Evolutionary conservation across 1,140 invertebrate species (phyloP).

Genomic region (Drosophila subpulchrella): DNA sequence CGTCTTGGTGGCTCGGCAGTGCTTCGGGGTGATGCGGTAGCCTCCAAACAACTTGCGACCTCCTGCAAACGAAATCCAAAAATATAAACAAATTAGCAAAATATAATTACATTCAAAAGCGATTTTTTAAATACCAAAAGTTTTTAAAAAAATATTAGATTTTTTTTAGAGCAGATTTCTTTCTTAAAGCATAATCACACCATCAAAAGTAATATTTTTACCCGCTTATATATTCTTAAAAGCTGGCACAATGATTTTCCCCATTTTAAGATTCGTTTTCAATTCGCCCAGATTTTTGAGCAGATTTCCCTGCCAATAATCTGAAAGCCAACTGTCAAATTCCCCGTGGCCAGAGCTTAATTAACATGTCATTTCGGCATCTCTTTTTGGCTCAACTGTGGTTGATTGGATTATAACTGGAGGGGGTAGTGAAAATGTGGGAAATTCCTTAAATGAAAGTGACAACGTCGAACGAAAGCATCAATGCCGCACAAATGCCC

Average conservation of each 20-base stretch:
- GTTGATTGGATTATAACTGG: slow-evolving; percentile 54
- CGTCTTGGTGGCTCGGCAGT: slow-evolving; percentile 88
- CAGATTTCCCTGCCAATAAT: slow-evolving; percentile 21
- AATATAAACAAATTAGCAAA: not conserved
- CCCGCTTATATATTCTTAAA: not conserved
- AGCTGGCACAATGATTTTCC: too few relatives aligned
- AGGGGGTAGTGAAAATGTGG: slow-evolving; percentile 62
- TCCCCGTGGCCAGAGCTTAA: slow-evolving; percentile 26
- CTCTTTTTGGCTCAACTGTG: slow-evolving; percentile 61
- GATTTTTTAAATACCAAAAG: too few relatives aligned
- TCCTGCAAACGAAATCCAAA: slow-evolving; percentile 84
- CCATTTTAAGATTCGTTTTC: not conserved
- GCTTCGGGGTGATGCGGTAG: slow-evolving; percentile 92
- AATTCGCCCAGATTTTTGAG: slow-evolving; percentile 1
- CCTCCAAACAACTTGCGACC: slow-evolving; percentile 93
- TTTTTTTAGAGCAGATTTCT: too few relatives aligned
- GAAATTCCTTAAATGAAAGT: slow-evolving; percentile 76
- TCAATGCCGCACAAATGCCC: slow-evolving; percentile 6
- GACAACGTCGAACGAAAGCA: slow-evolving; percentile 45
- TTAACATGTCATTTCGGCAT: slow-evolving; percentile 34
- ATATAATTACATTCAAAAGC: too few relatives aligned
- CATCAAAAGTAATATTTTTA: too few relatives aligned
- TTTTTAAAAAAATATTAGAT: too few relatives aligned
- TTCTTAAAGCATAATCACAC: too few relatives aligned
- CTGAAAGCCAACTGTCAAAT: slow-evolving; percentile 2